Base-by-base conservation (phyloP, 2,113 vertebrate species). In the Rattus norvegicus region DNA sequence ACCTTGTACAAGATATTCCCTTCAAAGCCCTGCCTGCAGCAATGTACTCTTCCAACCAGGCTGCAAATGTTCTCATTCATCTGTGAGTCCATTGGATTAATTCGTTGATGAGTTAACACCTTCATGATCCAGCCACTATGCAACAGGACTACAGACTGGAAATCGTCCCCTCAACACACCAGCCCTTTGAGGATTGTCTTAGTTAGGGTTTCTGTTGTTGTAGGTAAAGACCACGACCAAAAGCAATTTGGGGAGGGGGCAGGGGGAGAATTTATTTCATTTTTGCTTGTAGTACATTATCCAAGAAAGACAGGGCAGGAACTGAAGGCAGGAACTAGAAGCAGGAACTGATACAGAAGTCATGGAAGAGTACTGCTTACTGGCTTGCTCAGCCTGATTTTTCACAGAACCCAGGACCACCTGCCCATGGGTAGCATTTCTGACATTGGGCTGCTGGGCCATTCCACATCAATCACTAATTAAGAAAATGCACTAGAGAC, bases 1-100 rank as follows among this genome's bases (percentile, higher is more conserved):
- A 12, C 5, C 5, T 0, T 54, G n/a, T n/a, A 47, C 39, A 7
- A 61, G 54, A 19, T 61, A 11, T 6, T 14, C 1, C 52, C 10
- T 43, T 75, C 24, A 12, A 43, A 20, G 52, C 6, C 26, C 43
- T 75, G 26, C 88, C 26, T 11, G n/a, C 33, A 33, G 14, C 6
- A 9, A 90, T 43, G 19, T 7, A 90, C 24, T 76, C 52, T 28
- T 61, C 72, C 54, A 33, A 12, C 24, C n/a, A 76, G 54, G 39
- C 54, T 28, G 26, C 67, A 59, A 26, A 36, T 19, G 22, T 36
- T 56, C n/a, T 24, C 36, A 43, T 28, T 89, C 70, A 36, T n/a
- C n/a, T 76, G 54, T 75, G 88, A 75, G 72, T 26, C 61, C 54
- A 33, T 14, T 43, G 54, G 70, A 73, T 75, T 61, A 70, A 26